phyloP scores from a whole-genome alignment of 1,140 invertebrate genomes.

The Forficula auricularia region DNA sequence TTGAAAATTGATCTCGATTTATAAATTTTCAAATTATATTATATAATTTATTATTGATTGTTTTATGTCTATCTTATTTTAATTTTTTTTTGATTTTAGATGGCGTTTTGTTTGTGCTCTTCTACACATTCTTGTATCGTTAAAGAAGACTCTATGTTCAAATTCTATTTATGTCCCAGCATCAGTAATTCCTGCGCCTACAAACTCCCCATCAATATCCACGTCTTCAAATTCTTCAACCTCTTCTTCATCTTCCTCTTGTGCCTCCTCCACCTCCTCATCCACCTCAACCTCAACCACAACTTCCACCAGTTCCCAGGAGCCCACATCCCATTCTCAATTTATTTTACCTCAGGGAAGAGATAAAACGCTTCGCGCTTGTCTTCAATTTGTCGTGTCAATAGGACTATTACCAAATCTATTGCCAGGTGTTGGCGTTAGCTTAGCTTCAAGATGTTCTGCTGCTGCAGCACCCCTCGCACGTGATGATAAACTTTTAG shows the following conservation, averaged over 20 bases:
- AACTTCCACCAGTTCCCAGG: no score
- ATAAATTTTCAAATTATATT: no score
- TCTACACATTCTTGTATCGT: slow-evolving; percentile 9
- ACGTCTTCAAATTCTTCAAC: no score
- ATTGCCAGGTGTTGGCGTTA: slow-evolving; percentile 43
- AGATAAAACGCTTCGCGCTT: slow-evolving; percentile 22
- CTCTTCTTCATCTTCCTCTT: no score
- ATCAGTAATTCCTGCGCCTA: no score
- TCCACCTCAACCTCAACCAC: no score
- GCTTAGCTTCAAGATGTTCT: slow-evolving; percentile 26
- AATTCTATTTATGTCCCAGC: no score
- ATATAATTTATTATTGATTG: no score
- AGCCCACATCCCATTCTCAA: neutral
- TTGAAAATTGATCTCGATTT: no score
- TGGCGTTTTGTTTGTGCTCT: slow-evolving; percentile 10
- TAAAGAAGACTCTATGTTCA: slow-evolving; percentile 5
- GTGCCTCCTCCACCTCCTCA: no score
- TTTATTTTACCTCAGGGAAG: slow-evolving; percentile 24
- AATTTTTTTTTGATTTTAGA: slow-evolving; percentile 4
- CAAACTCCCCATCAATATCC: neutral
- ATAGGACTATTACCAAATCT: slow-evolving; percentile 45
- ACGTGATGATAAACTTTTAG: slow-evolving; percentile 19
- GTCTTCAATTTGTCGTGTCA: slow-evolving; percentile 37
- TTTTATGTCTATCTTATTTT: neutral
- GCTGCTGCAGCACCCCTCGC: slow-evolving; percentile 6